phyloP scores from a whole-genome alignment of 2,797 vertebrate species.

The Pempheris klunzingeri region DNA sequence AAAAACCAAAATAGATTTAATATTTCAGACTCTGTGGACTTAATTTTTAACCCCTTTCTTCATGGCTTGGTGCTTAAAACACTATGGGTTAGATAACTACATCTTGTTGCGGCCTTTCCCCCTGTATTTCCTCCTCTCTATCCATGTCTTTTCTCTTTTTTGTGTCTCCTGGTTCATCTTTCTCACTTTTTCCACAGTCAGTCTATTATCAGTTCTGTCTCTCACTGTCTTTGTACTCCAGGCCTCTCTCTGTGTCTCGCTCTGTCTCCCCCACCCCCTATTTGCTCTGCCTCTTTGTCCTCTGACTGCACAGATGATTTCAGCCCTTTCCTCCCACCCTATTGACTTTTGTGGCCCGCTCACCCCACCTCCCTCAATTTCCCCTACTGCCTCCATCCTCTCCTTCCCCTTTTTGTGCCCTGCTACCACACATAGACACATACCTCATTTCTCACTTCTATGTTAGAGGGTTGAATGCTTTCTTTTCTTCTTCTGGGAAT shows the following conservation, averaged over 20 bases:
- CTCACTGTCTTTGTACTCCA: constrained; percentile 61
- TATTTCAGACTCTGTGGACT: constrained; percentile 83
- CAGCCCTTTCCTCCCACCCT: constrained; percentile 77
- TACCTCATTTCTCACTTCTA: constrained; percentile 43
- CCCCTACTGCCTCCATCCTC: constrained; percentile 57
- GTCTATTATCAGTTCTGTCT: constrained; percentile 69
- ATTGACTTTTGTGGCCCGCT: constrained; percentile 75
- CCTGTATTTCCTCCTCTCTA: constrained; percentile 13
- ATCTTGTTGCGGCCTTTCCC: constrained; percentile 48
- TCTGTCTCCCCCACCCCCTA: constrained; percentile 49
- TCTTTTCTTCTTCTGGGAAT: constrained; percentile 60
- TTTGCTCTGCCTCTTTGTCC: constrained; percentile 73
- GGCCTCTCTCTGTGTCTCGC: constrained; percentile 48
- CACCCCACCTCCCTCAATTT: constrained; percentile 65
- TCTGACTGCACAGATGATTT: constrained; percentile 76
- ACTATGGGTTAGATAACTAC: constrained; percentile 57
- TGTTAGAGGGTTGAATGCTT: constrained; percentile 55
- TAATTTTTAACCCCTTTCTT: constrained; percentile 79
- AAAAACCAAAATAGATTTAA: constrained; percentile 87
- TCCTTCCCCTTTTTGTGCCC: constrained; percentile 58
- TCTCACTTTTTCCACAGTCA: constrained; percentile 64
- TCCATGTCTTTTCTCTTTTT: background rate
- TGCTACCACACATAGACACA: constrained; percentile 32
- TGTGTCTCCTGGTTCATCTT: constrained; percentile 50
- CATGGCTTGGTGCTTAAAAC: constrained; percentile 55